Percentiles rank a stretch among this genome's conserved stretches.
These are phyloP conservation scores for Riparia riparia DNA, from an alignment of 2,113 vertebrate species.

Conservation along the genomic window DNA sequence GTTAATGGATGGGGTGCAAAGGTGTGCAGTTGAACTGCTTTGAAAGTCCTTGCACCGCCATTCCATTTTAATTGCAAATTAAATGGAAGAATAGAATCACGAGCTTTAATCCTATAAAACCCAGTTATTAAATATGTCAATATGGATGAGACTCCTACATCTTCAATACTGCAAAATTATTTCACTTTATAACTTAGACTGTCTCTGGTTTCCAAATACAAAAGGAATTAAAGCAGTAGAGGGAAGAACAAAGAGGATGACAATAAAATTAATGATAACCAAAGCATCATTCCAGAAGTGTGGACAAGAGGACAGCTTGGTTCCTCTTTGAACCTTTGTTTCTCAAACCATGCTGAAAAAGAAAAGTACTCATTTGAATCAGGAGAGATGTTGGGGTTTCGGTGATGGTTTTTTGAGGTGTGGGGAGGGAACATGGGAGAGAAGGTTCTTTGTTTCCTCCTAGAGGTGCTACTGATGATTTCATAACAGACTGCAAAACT, in stretches of 20 bases:
- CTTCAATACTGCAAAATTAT: background rate
- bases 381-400: background rate
- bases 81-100: background rate
- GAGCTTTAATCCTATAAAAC: background rate
- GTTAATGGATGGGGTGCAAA: background rate
- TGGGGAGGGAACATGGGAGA: background rate
- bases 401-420: background rate
- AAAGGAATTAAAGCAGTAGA: background rate
- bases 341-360: background rate
- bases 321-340: background rate
- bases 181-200: background rate
- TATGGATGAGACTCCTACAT: background rate
- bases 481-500: background rate
- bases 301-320: background rate
- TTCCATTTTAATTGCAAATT: background rate
- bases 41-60: background rate
- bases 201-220: background rate
- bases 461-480: background rate
- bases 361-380: background rate
- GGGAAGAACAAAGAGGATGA: background rate
- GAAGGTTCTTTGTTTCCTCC: background rate
- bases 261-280: conserved; percentile 21
- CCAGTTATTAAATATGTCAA: background rate
- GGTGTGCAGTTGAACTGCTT: background rate
- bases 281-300: background rate